Evolutionary conservation across 2,888 invertebrate genomes (phyloP).

Genomic region (Camponotus fellah): DNA sequence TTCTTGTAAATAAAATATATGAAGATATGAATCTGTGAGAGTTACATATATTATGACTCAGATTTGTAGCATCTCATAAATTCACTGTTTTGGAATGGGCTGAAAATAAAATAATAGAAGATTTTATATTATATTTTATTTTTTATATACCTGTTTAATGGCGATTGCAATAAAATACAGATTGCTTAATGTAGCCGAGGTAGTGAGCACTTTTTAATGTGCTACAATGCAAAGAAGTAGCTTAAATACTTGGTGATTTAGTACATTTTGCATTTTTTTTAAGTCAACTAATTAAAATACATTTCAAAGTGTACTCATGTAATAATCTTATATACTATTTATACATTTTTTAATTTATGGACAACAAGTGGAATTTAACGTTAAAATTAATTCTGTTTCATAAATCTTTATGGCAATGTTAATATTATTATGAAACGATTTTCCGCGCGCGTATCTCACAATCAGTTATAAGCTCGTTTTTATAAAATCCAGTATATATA

Average conservation of each 20-base stretch:
- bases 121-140: slow-evolving; percentile 25
- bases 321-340: not conserved
- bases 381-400: not conserved
- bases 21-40: not conserved
- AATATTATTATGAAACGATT: slow-evolving; percentile 38
- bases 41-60: no score
- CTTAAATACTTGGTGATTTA: slow-evolving; percentile 5
- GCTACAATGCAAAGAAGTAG: slow-evolving; percentile 31
- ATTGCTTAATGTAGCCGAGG: slow-evolving; percentile 38
- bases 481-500: not conserved
- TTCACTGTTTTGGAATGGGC: no score
- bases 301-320: slow-evolving; percentile 2
- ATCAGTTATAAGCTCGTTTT: slow-evolving; percentile 45
- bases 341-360: not conserved
- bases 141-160: slow-evolving; percentile 32
- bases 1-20: not conserved
- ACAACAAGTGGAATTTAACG: not conserved
- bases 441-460: not conserved
- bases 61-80: no score
- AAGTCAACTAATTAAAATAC: slow-evolving; percentile 22
- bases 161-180: slow-evolving; percentile 52
- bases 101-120: slow-evolving; percentile 53
- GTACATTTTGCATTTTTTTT: slow-evolving; percentile 7
- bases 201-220: slow-evolving; percentile 46
- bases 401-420: slow-evolving; percentile 16